Evolutionary conservation across 2,113 vertebrate species (phyloP).

Genomic region (Brachyhypopomus occidentalis): DNA sequence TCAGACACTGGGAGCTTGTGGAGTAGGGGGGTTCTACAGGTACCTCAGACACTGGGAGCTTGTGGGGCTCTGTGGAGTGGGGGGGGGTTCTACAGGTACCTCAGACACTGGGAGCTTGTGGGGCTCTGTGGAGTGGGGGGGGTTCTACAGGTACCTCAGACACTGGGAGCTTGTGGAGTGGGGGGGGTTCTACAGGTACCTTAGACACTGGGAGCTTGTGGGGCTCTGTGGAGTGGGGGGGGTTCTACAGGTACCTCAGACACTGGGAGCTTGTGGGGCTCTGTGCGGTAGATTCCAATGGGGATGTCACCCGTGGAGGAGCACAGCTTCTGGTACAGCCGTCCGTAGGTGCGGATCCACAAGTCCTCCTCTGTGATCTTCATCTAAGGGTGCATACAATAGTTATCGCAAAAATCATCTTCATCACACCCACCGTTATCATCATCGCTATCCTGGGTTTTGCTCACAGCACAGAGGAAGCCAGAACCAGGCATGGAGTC

Average conservation of each 20-base stretch:
- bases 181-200: too few relatives aligned
- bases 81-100: too few relatives aligned
- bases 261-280: slow-evolving; percentile 71
- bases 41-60: too few relatives aligned
- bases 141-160: neutral
- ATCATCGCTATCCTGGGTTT: slow-evolving; percentile 4
- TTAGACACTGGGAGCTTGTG: too few relatives aligned
- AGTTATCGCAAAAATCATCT: neutral
- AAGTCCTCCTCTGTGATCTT: slow-evolving; percentile 81
- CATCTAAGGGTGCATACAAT: slow-evolving; percentile 65
- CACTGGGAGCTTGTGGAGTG: too few relatives aligned
- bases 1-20: slow-evolving; percentile 76
- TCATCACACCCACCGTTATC: neutral
- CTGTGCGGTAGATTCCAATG: slow-evolving; percentile 82
- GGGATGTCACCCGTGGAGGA: slow-evolving; percentile 81
- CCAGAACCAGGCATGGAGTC: slow-evolving; percentile 83
- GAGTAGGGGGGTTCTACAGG: too few relatives aligned
- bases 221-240: too few relatives aligned
- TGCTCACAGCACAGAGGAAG: slow-evolving; percentile 81
- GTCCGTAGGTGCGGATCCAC: slow-evolving; percentile 80
- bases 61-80: too few relatives aligned
- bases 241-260: slow-evolving; percentile 71
- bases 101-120: neutral
- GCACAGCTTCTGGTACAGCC: slow-evolving; percentile 82
- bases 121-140: neutral